Conservation (phyloP, 2,797 vertebrate genomes). For the Odontamblyopus rebecca region DNA sequence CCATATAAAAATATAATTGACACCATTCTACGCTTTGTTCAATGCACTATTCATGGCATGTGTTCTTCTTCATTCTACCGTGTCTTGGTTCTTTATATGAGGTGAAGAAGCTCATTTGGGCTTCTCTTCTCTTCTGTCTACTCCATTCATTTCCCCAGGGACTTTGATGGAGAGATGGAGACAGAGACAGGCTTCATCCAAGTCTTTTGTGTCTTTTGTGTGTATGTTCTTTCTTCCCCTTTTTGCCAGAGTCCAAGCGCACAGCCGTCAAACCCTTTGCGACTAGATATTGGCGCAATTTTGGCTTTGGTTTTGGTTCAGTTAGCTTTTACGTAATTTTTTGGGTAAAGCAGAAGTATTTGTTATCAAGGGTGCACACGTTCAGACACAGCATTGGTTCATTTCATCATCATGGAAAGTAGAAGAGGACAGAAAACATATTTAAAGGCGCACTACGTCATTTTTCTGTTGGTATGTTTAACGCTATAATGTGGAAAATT, state of each 20-base stretch:
- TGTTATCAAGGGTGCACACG: no score
- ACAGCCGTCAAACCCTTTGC: background rate
- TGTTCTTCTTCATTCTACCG: conserved; percentile 12
- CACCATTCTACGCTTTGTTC: conserved; percentile 14
- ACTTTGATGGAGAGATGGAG: conserved; percentile 44
- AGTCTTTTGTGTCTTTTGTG: conserved; percentile 1
- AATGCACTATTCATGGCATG: conserved; percentile 3
- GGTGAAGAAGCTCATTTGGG: conserved; percentile 44
- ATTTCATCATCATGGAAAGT: no score
- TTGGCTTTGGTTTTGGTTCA: background rate
- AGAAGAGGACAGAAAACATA: no score
- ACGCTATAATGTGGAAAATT: no score
- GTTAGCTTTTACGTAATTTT: no score
- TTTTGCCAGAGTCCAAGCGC: background rate
- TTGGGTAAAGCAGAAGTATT: no score
- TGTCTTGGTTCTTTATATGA: conserved; percentile 37
- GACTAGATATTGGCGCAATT: background rate
- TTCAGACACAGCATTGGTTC: no score
- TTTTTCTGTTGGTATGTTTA: background rate
- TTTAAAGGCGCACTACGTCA: no score
- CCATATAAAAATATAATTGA: conserved; percentile 26
- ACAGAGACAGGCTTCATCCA: conserved; percentile 23
- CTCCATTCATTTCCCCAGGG: conserved; percentile 20
- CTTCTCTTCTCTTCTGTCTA: conserved; percentile 17
- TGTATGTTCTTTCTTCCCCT: background rate